phyloP scores from a whole-genome alignment of 2,888 invertebrate species.

The Clitarchus hookeri region DNA sequence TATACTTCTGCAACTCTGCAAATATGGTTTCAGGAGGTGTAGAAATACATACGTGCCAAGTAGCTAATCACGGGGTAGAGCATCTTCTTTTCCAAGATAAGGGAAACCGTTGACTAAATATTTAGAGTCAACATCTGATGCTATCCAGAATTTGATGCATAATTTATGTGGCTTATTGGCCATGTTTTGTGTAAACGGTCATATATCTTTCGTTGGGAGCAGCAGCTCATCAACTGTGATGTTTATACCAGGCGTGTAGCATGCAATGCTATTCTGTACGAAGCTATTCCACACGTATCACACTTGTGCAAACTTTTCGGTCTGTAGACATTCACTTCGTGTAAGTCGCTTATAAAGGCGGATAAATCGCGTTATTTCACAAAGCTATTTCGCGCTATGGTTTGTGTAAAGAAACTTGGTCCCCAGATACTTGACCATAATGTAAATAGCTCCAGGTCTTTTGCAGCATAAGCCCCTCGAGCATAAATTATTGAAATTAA shows the following conservation, averaged over 20 bases:
- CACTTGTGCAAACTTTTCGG: not conserved
- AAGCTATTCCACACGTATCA: constrained; percentile 4
- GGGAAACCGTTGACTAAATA: constrained; percentile 28
- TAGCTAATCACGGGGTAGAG: not conserved
- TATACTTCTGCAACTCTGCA: not conserved
- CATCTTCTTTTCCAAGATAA: constrained; percentile 28
- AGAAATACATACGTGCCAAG: constrained; percentile 20
- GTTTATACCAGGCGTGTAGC: not conserved
- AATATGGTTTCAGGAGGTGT: constrained; percentile 21
- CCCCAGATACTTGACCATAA: not conserved
- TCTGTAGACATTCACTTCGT: not conserved
- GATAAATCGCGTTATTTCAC: not conserved
- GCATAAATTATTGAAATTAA: too few species aligned
- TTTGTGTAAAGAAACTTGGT: not conserved
- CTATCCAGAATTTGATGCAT: constrained; percentile 22
- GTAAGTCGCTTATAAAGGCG: not conserved
- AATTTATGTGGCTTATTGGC: not conserved
- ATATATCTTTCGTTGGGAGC: too few species aligned
- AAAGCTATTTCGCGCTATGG: not conserved
- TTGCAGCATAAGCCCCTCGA: too few species aligned
- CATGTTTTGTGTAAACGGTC: not conserved
- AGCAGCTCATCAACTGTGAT: not conserved
- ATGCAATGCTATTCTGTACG: not conserved
- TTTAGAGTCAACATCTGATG: constrained; percentile 26
- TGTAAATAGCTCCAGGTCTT: not conserved